Conservation (phyloP, 2,797 vertebrate species). For the Podarcis lilfordi region DNA sequence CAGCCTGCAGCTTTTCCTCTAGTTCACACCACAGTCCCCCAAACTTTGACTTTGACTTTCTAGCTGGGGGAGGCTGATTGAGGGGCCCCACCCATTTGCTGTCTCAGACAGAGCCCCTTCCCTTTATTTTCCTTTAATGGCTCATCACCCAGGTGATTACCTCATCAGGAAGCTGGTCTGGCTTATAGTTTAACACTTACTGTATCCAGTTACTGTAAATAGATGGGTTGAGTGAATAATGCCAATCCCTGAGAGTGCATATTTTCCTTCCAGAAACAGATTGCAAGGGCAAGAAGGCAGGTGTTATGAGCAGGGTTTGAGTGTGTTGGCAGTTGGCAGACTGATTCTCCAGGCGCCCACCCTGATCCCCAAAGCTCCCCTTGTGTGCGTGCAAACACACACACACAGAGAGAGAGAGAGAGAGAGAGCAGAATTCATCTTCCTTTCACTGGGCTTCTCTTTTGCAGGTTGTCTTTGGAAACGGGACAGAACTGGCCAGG, state of each 20-base stretch:
- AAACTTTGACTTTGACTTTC: no score
- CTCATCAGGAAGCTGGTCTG: no score
- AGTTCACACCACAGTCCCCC: no score
- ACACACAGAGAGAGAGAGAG: background rate
- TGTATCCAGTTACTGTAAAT: no score
- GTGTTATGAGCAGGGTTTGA: background rate
- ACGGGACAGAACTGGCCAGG: background rate
- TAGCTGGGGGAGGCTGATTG: no score
- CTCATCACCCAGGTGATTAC: no score
- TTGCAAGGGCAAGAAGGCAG: background rate
- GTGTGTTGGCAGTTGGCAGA: background rate
- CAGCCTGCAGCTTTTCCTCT: no score
- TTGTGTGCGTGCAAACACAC: no score
- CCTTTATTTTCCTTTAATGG: background rate
- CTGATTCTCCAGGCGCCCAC: background rate
- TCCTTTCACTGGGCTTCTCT: background rate
- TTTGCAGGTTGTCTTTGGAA: background rate
- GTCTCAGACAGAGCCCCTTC: no score
- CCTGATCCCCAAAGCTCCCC: background rate
- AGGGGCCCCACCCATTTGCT: no score
- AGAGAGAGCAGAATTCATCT: background rate
- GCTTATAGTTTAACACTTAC: no score
- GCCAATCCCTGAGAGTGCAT: background rate
- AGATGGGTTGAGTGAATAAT: background rate
- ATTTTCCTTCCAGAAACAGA: background rate